Base-by-base conservation (phyloP, 2,888 invertebrate genomes). In the Homarus gammarus region DNA sequence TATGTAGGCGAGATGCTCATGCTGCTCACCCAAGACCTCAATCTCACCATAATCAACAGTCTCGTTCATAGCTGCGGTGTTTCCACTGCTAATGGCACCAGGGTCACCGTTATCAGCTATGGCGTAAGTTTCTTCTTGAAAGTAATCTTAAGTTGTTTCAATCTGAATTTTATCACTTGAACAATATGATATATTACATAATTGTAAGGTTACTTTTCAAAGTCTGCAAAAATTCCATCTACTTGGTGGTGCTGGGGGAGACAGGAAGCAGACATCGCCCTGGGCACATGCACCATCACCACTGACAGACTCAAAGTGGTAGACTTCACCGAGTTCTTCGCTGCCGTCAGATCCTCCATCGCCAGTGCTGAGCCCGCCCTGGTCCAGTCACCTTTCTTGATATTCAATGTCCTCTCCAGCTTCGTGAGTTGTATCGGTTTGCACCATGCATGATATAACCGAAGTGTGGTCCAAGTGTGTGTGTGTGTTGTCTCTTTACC, bases 241-340 rank as follows among this genome's bases (percentile, higher is more conserved):
- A 15, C 1, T 40, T 18, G 3, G 44, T 12, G 27, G 44, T n/a
- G 40, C 27, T 3, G 40, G 2, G 0, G 77, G 18, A 27, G n/a
- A 0, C 81, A 87, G 87, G 73, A 82, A 31, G 87, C 87, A 2
- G 87, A 87, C 33, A 82, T 87, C 33, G 73, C 81, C 6, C 44
- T 87, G 3, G 87, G 82, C 36, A 82, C 82, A 31, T 82, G 87
- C 27, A 73, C n/a, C 82, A 87, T 87, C 56, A 87, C 75, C 0
- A n/a, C 73, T 6, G 51, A 87, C 12, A 15, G 82, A 3, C 33
- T 82, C 27, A 79, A 73, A 44, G 82, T 87, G 18, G 87, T 87
- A 12, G 81, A 81, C 40, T 87, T 87, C 44, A 82, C 87, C 2
- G 82, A 87, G 73, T 87, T 87, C 64, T 87, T 87, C 64, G 1